Base-by-base conservation (phyloP, 35 echinoderm and acorn worm genomes). In the Ophioderma brevispina region DNA sequence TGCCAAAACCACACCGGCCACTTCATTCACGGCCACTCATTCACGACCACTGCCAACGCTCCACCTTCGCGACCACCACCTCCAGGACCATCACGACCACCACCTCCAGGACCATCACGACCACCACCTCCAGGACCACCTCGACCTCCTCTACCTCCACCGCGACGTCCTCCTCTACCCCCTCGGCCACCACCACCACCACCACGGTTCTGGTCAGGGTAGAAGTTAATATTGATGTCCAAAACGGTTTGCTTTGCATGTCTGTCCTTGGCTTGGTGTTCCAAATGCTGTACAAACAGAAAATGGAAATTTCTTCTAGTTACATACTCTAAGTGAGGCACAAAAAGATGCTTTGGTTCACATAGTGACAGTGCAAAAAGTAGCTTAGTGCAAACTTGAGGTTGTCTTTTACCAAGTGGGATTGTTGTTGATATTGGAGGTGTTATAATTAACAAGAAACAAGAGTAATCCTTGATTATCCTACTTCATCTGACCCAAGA, bases 151-250 rank as follows among this genome's bases (percentile, higher is more conserved):
- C 76, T 50, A 43, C 35, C 76, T 59, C 91, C 39, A 42, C 85
- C 91, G 63, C 84, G 38, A 56, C 76, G 3, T 19, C 87, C 81
- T 32, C 85, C 86, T 36, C 80, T 39, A 32, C 79, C 85, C 0
- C 80, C 78, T 25, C 86, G 31, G 34, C 78, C 78, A 25, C 38
- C 39, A 41, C 85, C 33, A 13, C 50, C 46, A 19, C 77, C 78
- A 14, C 41, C 41, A 46, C 93, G 50, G 0, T 85, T 64, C 25
- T 88, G 76, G 19, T 88, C 80, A 31, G 94, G 93, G 43, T 91
- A 79, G 32, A 98, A 98, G 36, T 83, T 92, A 40, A 98, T 86
- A 39, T 92, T 92, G 40, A 98, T 98, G 40, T 92, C 93, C 38
- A 92, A 81, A 80, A 86, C 83, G 59, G 91, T 91, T 35, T 63